These are phyloP conservation scores for Drosophila ogumai DNA, from an alignment of 1,140 invertebrate genomes.

Conservation along the genomic window DNA sequence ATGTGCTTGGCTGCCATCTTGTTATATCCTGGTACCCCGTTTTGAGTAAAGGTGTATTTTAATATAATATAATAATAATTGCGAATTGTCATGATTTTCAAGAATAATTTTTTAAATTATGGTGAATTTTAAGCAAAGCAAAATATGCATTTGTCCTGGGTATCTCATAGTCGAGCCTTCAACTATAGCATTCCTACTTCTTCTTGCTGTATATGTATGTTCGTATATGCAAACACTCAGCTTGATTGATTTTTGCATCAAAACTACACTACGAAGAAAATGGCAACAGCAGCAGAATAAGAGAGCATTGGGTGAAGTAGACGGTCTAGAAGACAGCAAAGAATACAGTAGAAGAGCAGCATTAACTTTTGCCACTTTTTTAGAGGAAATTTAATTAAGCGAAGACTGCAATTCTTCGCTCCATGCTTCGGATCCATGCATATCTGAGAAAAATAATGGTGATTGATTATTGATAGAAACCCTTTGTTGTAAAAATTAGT, in stretches of 20 bases:
- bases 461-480: no score
- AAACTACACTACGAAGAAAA: conserved; percentile 42
- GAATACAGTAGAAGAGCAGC: conserved; percentile 9
- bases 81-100: not conserved
- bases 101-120: not conserved
- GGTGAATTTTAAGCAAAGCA: not conserved
- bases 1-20: not conserved
- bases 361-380: conserved; percentile 19
- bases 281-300: conserved; percentile 12
- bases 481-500: no score
- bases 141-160: not conserved
- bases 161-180: not conserved
- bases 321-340: not conserved
- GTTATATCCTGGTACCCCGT: not conserved
- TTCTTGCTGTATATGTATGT: conserved; percentile 10
- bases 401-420: not conserved
- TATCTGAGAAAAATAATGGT: no score
- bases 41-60: not conserved
- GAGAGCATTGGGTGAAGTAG: not conserved
- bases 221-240: conserved; percentile 55
- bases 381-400: conserved; percentile 43
- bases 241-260: conserved; percentile 75
- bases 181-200: conserved; percentile 5
- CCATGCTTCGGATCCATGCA: no score
- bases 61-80: not conserved